These are phyloP conservation scores for Brenthis hecate DNA, from an alignment of 2,888 invertebrate species.

Conservation along the genomic window DNA sequence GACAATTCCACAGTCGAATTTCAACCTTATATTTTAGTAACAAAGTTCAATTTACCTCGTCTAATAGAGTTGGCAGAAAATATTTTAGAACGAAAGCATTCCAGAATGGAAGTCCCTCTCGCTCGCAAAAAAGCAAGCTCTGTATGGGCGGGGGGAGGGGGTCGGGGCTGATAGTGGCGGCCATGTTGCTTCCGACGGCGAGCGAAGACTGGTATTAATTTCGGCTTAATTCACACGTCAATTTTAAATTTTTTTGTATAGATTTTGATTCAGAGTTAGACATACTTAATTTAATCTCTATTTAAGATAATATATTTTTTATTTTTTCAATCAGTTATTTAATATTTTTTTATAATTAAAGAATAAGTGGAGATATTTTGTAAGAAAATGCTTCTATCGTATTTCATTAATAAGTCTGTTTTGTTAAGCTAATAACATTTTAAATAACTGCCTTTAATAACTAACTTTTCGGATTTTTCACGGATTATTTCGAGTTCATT, in stretches of 20 bases:
- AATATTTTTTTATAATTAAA: not conserved
- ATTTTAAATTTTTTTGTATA: constrained; percentile 64
- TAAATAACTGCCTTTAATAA: no score
- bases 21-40: not conserved
- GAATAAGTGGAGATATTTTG: not conserved
- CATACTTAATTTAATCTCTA: not conserved
- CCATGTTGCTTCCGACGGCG: constrained; percentile 76
- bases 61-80: constrained; percentile 59
- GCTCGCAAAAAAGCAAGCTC: constrained; percentile 79
- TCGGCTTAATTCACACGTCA: constrained; percentile 73
- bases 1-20: constrained; percentile 32
- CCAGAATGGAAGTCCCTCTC: constrained; percentile 78
- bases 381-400: no score
- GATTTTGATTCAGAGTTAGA: constrained; percentile 34
- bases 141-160: constrained; percentile 58
- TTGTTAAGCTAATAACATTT: no score
- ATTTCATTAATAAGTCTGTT: no score
- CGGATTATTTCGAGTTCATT: no score
- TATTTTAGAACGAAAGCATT: constrained; percentile 80
- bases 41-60: constrained; percentile 45
- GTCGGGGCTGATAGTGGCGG: constrained; percentile 61
- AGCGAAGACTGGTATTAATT: constrained; percentile 78
- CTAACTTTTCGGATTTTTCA: no score
- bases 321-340: not conserved
- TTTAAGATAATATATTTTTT: not conserved